These are phyloP conservation scores for Galbula dea DNA, from an alignment of 2,113 vertebrate genomes.

Conservation along the genomic window DNA sequence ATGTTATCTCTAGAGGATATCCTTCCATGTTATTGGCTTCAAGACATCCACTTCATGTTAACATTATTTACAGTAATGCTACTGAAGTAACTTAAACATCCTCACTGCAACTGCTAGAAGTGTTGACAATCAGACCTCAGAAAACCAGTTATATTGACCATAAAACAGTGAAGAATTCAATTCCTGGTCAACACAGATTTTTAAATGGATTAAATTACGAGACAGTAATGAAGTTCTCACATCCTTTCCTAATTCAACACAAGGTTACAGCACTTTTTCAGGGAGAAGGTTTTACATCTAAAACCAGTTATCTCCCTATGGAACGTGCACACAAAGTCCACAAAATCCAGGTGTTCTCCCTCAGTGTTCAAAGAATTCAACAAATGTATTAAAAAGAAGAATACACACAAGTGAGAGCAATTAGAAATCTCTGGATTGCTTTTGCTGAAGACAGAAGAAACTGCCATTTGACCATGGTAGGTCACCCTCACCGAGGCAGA, in stretches of 20 bases:
- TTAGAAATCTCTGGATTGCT: background rate
- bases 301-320: background rate
- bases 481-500: background rate
- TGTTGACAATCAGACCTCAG: background rate
- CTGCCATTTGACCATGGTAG: background rate
- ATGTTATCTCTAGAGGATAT: background rate
- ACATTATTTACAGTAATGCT: background rate
- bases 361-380: background rate
- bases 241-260: background rate
- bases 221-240: background rate
- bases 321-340: background rate
- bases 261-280: background rate
- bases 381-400: background rate
- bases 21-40: background rate
- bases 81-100: background rate
- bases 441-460: background rate
- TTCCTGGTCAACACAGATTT: background rate
- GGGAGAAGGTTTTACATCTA: background rate
- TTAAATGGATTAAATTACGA: background rate
- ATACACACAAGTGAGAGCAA: rapidly evolving
- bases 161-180: background rate
- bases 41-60: background rate
- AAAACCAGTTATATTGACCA: background rate
- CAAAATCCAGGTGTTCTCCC: background rate
- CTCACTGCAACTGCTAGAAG: background rate